Percentiles rank a stretch among this genome's conserved stretches.
Evolutionary conservation across 2,113 vertebrate species (phyloP).

Genomic region (Coptodon bakossiorum): DNA sequence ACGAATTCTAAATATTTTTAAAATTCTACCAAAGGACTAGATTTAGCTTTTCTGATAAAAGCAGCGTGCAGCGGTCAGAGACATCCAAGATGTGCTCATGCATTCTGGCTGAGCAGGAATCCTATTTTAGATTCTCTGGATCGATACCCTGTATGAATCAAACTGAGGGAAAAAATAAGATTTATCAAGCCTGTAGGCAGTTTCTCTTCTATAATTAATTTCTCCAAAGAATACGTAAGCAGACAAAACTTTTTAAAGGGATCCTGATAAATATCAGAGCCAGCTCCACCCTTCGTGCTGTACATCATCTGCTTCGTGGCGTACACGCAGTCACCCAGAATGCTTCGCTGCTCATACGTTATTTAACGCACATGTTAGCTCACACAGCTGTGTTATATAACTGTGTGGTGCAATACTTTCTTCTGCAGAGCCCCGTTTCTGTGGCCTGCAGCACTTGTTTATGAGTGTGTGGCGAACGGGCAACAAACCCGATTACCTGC

Average conservation of each 20-base stretch:
- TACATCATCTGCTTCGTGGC: background rate
- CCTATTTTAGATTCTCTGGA: background rate
- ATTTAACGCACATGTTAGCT: background rate
- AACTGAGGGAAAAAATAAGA: background rate
- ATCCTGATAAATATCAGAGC: background rate
- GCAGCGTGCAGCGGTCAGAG: background rate
- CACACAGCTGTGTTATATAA: background rate
- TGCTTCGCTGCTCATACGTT: background rate
- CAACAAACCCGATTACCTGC: background rate
- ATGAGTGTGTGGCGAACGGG: background rate
- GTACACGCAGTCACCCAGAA: background rate
- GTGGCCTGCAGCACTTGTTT: background rate
- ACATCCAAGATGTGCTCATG: fast-evolving
- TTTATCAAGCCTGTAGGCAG: background rate
- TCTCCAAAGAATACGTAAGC: background rate
- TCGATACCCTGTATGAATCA: background rate
- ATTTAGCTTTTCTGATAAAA: background rate
- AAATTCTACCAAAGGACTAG: background rate
- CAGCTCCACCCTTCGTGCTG: background rate
- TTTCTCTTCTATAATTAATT: background rate
- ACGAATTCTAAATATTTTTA: too few species aligned
- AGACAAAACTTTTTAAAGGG: background rate
- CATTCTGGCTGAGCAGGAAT: background rate
- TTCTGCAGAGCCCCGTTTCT: background rate
- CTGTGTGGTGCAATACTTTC: background rate